These are phyloP conservation scores for Tetrao urogallus DNA, from an alignment of 2,113 vertebrate genomes.

Conservation along the genomic window DNA sequence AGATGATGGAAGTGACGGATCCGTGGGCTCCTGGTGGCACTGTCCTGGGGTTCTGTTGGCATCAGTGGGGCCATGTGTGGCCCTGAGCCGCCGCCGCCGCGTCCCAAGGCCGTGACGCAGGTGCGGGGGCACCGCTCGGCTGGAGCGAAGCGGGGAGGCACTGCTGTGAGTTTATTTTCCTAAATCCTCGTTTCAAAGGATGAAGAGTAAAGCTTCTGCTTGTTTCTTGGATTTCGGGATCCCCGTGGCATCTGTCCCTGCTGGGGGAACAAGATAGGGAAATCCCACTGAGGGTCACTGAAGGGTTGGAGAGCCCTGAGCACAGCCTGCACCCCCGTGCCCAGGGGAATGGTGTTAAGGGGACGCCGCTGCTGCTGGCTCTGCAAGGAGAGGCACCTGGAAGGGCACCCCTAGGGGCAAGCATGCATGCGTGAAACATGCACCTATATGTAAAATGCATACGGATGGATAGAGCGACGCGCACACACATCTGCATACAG, in stretches of 20 bases:
- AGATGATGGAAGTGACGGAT: neutral
- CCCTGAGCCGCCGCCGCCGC: neutral
- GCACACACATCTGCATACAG: neutral
- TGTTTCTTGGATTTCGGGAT: neutral
- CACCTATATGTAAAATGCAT: neutral
- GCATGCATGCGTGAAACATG: neutral
- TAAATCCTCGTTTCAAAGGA: neutral
- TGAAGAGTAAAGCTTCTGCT: neutral
- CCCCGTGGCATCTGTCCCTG: neutral
- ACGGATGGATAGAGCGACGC: neutral
- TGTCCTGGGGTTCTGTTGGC: neutral
- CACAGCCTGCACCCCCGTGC: rapidly evolving
- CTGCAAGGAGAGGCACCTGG: neutral
- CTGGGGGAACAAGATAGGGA: too few relatives aligned
- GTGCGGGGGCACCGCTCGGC: rapidly evolving
- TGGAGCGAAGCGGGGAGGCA: neutral
- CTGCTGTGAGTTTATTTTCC: neutral
- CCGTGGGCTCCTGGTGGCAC: neutral
- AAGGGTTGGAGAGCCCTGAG: neutral
- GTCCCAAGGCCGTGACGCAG: constrained; percentile 32
- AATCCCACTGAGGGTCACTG: neutral
- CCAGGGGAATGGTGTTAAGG: rapidly evolving
- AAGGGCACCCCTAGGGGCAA: neutral
- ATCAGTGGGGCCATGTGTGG: neutral
- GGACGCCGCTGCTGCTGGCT: neutral